Base-by-base conservation (phyloP, 2,888 invertebrate genomes). In the Scrobipalpa costella region DNA sequence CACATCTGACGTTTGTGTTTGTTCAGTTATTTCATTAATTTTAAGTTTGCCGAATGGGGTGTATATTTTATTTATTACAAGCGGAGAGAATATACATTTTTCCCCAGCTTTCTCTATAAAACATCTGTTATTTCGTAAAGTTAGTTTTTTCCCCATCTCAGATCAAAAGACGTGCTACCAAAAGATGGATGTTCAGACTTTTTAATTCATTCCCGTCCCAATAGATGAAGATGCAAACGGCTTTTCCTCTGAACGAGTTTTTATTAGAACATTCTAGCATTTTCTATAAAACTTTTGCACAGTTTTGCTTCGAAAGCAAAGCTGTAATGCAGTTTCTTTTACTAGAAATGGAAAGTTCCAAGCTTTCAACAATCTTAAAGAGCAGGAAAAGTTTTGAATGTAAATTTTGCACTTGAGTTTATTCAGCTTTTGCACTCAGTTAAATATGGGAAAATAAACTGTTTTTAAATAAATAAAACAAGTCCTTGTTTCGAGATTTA, bases 171-270 rank as follows among this genome's bases (percentile, higher is more conserved):
- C 3, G 7, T 15, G 44, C 44, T 15, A 44, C 44, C 27, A 27
- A 27, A 27, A 27, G n/a, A n/a, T 44, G 15, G 44, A 15, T 44
- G 11, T 40, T 40, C n/a, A 2, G n/a, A 40, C 13, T 40, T 40
- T 8, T 13, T 11, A n/a, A 40, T 40, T 40, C 40, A 40, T 40
- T 40, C 1, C n/a, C 44, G 27, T 27, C 5, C 5, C 27, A 27
- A 44, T 44, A 44, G 44, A 44, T 44, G 44, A n/a, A 44, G 15
- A 44, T 27, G 27, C 27, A 27, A 27, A 27, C 27, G 27, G 44
- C n/a, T 44, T 44, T 15, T n/a, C n/a, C n/a, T 5, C 44, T 44
- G 44, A 44, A n/a, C 44, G 44, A 44, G 44, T 44, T 44, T 44
- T 44, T 44, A 15, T 27, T 27, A 27, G 27, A 27, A 27, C 27